Percentiles rank a stretch among this genome's conserved stretches.
phyloP scores from a whole-genome alignment of 2,797 vertebrate species.

The Tapirus indicus region DNA sequence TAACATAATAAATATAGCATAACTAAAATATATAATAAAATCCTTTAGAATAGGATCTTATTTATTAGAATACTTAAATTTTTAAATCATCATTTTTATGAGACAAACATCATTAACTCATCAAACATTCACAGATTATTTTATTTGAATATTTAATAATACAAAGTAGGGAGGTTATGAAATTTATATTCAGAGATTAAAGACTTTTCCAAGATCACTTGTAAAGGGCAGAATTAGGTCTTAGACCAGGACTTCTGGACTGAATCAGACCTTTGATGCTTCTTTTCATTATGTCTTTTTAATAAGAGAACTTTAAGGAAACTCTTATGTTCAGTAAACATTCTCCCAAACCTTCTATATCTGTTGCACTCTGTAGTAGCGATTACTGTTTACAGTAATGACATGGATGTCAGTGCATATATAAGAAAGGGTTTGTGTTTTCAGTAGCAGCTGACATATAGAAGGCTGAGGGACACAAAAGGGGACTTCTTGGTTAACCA shows the following conservation, averaged over 20 bases:
- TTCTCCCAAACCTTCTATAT: background rate
- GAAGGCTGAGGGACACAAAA: background rate
- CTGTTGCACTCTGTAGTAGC: background rate
- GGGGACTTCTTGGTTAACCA: background rate
- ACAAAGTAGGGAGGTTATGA: constrained; percentile 40
- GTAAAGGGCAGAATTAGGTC: background rate
- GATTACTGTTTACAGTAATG: constrained; percentile 21
- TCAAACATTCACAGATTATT: background rate
- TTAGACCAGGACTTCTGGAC: background rate
- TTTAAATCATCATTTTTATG: constrained; percentile 46
- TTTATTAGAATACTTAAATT: constrained; percentile 41
- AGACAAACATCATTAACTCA: constrained; percentile 23
- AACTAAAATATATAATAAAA: constrained; percentile 53
- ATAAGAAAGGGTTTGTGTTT: background rate
- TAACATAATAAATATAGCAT: background rate
- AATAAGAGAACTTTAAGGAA: constrained; percentile 35
- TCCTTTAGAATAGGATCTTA: background rate
- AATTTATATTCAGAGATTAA: constrained; percentile 56
- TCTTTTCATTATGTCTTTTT: constrained; percentile 28
- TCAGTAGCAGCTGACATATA: background rate
- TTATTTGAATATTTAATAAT: constrained; percentile 44
- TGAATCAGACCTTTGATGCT: background rate
- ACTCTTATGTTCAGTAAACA: background rate
- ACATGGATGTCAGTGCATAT: background rate
- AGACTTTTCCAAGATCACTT: constrained; percentile 1